These are phyloP conservation scores for Tragulus kanchil DNA, from an alignment of 2,113 vertebrate species.

Conservation along the genomic window DNA sequence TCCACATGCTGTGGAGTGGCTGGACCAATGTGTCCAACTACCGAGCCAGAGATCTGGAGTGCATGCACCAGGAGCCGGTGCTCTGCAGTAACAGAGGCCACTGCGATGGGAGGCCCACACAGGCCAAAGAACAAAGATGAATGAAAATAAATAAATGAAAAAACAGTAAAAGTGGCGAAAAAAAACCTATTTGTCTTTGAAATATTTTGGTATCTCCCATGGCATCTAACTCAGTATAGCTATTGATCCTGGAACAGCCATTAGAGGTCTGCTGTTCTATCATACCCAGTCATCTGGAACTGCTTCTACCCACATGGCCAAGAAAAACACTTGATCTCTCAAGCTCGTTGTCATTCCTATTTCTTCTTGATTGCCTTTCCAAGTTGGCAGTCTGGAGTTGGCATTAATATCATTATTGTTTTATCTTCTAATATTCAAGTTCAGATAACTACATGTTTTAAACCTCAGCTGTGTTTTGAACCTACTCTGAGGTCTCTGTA, in stretches of 20 bases:
- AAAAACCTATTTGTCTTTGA: not conserved
- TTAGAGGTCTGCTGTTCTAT: not conserved
- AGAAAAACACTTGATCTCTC: conserved; percentile 3
- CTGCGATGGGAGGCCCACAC: too few species aligned
- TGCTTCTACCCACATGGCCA: not conserved
- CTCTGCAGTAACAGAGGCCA: too few species aligned
- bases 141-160: too few species aligned
- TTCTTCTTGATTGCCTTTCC: conserved; percentile 57
- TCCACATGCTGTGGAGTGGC: too few species aligned
- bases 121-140: too few species aligned
- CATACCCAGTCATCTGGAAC: conserved; percentile 28
- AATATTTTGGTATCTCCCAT: not conserved
- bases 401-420: conserved; percentile 18
- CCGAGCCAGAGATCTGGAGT: too few species aligned
- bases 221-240: not conserved
- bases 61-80: too few species aligned
- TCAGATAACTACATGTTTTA: conserved; percentile 32
- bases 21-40: too few species aligned
- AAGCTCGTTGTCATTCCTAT: conserved; percentile 12
- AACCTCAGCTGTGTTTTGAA: conserved; percentile 27
- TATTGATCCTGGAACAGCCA: not conserved
- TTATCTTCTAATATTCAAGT: conserved; percentile 56
- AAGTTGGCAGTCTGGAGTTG: not conserved
- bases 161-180: too few species aligned
- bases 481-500: not conserved